Evolutionary conservation across 2,888 invertebrate species (phyloP), one percentile per base, ranked within the genome.

Genomic region (Ametastegia equiseti): DNA sequence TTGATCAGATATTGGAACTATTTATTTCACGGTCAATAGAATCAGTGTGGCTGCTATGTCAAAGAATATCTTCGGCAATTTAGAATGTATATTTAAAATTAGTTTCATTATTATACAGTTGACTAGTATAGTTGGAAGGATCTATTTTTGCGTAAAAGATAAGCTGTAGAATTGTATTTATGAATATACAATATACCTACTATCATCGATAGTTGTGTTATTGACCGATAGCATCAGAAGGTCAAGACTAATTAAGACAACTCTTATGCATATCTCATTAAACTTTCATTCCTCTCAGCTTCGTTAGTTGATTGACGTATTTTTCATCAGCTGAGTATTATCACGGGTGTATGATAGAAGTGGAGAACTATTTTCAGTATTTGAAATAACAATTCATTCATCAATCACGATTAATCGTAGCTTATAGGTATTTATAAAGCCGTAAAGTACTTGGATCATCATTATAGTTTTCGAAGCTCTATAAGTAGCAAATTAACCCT

Each of bases 231-330:
- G 39, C n/a, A 67, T 19, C 39, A 19, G 39, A 45, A 69, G 69
- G 42, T 69, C 69, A 69, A 69, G 69, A 69, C 23, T 19, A 23
- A 69, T n/a, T n/a, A n/a, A n/a, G n/a, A n/a, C n/a, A 9, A 69
- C 19, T 13, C 42, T 13, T 23, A 5, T 9, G 13, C n/a, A n/a
- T n/a, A n/a, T n/a, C n/a, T 69, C 42, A 13, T 69, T 39, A 69
- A n/a, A n/a, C n/a, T n/a, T 42, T 23, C 23, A 39, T 23, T 23
- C 23, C 23, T 13, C 27, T 69, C 45, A 19, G 27, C 30, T 63
- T 63, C 11, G 27, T 30, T 60, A 13, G 5, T 60, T 60, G 33
- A 60, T 30, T 23, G 30, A 60, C 5, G 60, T 27, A 27, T 30
- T 60, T 54, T 54, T 19, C 54, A 54, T 54, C 54, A 23, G n/a